Conservation (phyloP, 1,140 invertebrate genomes). For the Drosophila quadrilineata region DNA sequence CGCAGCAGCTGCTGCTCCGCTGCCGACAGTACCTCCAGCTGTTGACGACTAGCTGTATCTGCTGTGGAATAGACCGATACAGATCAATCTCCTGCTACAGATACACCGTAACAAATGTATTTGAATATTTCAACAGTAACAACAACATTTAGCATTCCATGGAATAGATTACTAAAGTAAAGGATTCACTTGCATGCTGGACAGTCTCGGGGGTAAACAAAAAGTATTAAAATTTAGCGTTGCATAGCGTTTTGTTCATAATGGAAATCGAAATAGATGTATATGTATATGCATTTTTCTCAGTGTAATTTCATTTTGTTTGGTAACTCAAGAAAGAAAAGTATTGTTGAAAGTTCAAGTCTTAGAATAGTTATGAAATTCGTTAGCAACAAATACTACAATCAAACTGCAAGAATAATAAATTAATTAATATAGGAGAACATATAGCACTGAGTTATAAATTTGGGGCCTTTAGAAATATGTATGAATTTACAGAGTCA, state of each 20-base stretch:
- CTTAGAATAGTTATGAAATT: no score
- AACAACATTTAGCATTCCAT: conserved; percentile 48
- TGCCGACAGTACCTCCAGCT: conserved; percentile 44
- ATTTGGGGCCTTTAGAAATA: conserved; percentile 10
- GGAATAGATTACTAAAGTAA: conserved; percentile 10
- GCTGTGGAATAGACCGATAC: conserved; percentile 19
- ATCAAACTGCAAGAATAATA: conserved; percentile 6
- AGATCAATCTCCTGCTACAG: conserved; percentile 38
- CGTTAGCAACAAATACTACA: conserved; percentile 7
- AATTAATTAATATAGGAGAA: background rate
- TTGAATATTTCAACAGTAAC: conserved; percentile 13
- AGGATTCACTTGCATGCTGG: conserved; percentile 7
- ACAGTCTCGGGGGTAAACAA: background rate
- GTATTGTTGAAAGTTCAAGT: background rate
- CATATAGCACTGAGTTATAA: conserved; percentile 20
- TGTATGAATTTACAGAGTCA: background rate
- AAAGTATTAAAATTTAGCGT: background rate
- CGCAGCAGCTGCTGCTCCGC: conserved; percentile 68
- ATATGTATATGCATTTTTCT: conserved; percentile 40
- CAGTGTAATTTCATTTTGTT: conserved; percentile 48
- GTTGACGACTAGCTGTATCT: conserved; percentile 54
- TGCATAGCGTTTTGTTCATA: conserved; percentile 24
- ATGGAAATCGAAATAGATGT: background rate
- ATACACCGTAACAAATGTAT: conserved; percentile 8
- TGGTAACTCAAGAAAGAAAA: background rate